Evolutionary conservation across 2,888 invertebrate species (phyloP).

Genomic region (Dione juno): DNA sequence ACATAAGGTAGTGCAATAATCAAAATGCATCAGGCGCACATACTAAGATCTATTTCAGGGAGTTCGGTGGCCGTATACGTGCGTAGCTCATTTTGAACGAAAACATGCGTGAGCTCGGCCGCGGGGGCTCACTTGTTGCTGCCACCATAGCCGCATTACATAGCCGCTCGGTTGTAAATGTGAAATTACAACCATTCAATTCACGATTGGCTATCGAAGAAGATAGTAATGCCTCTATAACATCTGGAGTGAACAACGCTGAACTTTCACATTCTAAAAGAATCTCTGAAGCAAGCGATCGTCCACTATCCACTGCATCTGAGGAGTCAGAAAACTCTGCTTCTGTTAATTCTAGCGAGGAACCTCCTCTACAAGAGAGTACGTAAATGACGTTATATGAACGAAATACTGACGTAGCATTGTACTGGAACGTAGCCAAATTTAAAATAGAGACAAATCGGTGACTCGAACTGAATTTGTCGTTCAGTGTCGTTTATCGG

Average conservation of each 20-base stretch:
- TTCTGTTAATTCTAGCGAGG: constrained; percentile 81
- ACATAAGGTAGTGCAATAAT: constrained; percentile 57
- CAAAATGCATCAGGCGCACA: constrained; percentile 74
- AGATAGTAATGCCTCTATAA: constrained; percentile 59
- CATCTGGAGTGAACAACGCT: constrained; percentile 57
- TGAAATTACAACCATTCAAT: constrained; percentile 66
- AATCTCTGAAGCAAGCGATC: constrained; percentile 72
- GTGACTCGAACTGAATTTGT: constrained; percentile 78
- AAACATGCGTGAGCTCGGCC: constrained; percentile 82
- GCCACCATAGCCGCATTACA: constrained; percentile 80
- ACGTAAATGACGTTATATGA: constrained; percentile 73
- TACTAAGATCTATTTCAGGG: constrained; percentile 79
- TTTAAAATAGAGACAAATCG: constrained; percentile 77
- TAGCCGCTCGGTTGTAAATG: constrained; percentile 70
- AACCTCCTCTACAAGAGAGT: constrained; percentile 78
- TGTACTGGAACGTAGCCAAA: constrained; percentile 79
- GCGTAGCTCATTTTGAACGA: constrained; percentile 77
- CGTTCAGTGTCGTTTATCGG: constrained; percentile 78
- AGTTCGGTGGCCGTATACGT: constrained; percentile 76
- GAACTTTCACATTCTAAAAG: constrained; percentile 63
- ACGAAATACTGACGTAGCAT: constrained; percentile 78
- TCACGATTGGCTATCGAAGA: constrained; percentile 60
- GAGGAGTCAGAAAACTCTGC: constrained; percentile 78
- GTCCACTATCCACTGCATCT: constrained; percentile 77
- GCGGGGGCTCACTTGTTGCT: constrained; percentile 84